Evolutionary conservation across 2,113 vertebrate genomes (phyloP), one percentile per base, ranked within the genome.

Genomic region (Thomomys bottae): DNA sequence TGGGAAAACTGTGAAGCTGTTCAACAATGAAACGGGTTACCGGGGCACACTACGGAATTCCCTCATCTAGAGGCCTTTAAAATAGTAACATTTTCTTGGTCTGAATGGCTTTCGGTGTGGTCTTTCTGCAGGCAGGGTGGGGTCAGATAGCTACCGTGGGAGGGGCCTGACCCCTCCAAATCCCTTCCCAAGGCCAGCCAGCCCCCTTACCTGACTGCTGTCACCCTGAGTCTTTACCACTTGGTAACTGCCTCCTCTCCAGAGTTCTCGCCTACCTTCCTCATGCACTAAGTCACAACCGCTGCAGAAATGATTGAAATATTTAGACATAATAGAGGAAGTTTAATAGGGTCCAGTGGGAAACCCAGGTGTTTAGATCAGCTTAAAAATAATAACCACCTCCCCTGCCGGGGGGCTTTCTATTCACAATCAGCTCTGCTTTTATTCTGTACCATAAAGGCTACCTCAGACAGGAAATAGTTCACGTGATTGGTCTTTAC

Each of bases 391-490:
- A 98, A 98, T 98, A 98, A 98, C 98, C 96, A 97, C 97, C 97
- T 96, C 96, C 97, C 98, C 98, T 96, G 97, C 98, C 95, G 36
- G 97, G 97, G 59, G 97, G 96, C 96, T 97, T 98, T 97, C 98
- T 97, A 98, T 98, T 98, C 98, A 98, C 97, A 98, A 98, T 97
- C 97, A 98, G 95, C 97, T 96, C 87, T 95, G 97, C 98, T 98
- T 99, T 98, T 98, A 98, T 98, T 98, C 98, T 97, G 97, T 97
- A 95, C 97, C 94, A 97, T 98, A 98, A 98, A 98, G 95, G 97
- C 98, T 97, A 98, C 97, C 98, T 97, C 97, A 97, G 97, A 98
- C 98, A 99, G 98, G 98, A 99, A 99, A 99, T 99, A 98, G 98
- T 98, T 98, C 98, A 98, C 98, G 98, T 98, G 98, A 98, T 98